Conservation (phyloP, 2,888 invertebrate species). For the Uropetala carovei region DNA sequence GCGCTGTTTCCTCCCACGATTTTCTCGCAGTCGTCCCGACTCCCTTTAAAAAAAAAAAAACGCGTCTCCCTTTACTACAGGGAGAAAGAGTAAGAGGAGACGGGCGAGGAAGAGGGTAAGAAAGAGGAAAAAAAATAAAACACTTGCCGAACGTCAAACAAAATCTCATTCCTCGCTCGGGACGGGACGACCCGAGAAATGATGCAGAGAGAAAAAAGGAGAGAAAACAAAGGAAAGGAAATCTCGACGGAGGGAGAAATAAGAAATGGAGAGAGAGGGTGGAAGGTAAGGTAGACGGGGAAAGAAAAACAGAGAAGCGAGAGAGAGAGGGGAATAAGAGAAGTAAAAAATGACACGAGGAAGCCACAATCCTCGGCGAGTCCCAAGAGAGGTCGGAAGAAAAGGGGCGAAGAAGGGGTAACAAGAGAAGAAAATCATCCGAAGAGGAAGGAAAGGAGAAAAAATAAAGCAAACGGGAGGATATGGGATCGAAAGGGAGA, state of each 20-base stretch:
- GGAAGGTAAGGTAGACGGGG: neutral
- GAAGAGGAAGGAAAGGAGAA: neutral
- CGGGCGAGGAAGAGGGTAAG: neutral
- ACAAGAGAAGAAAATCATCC: neutral
- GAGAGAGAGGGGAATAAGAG: neutral
- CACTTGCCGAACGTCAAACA: slow-evolving; percentile 17
- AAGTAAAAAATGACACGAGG: neutral
- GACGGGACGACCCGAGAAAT: neutral
- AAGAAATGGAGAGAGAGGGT: neutral
- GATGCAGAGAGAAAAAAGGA: neutral
- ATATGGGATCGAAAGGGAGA: neutral
- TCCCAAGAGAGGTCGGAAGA: neutral
- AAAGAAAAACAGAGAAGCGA: neutral
- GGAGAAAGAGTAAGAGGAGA: neutral
- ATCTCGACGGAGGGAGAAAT: neutral
- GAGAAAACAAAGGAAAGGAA: neutral
- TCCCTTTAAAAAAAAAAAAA: neutral
- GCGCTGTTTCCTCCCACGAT: neutral
- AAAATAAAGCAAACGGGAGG: neutral
- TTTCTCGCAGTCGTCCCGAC: neutral
- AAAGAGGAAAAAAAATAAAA: slow-evolving; percentile 20
- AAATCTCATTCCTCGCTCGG: slow-evolving; percentile 42
- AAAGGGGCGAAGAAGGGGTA: neutral
- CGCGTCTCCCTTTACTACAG: neutral
- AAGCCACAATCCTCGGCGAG: neutral